Base-by-base conservation (phyloP, 2,113 vertebrate genomes). In the Campylomormyrus numenius region DNA sequence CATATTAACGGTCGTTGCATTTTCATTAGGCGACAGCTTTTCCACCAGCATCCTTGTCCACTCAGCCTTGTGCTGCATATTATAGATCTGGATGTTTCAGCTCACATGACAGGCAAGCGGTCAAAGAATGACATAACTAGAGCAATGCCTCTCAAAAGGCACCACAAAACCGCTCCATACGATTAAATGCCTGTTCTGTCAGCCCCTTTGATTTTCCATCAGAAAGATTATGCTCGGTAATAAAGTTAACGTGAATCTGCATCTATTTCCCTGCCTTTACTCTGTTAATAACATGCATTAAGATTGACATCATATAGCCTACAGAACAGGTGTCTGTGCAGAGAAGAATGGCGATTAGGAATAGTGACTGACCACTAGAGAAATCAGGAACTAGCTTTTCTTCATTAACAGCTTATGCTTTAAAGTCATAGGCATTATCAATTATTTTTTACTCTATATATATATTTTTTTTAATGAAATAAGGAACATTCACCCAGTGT, bases 31-130 rank as follows among this genome's bases (percentile, higher is more conserved):
- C 31, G 7, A 85, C 24, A 46, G 87, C 52, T 62, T 70, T 70
- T 21, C 52, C 56, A 6, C 11, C 9, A 46, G 56, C 11, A 48
- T 48, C 7, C 83, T 13, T 46, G 21, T 48, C 39, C 74, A 42
- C 35, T 7, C 74, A 80, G 35, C 17, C 83, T 46, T 24, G 87
- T 35, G 39, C 31, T 17, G 31, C 53, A 24, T 35, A 17, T 56
- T 58, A 35, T 58, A 27, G 31, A 88, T 39, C 35, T 50, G 53
- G 24, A 39, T 27, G n/a, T 31, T 58, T 87, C 58, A 31, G 49
- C 49, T 27, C 48, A 46, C 48, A 50, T 87, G 85, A 87, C n/a
- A 50, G 27, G 46, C 85, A 87, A 87, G 85, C 27, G 85, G 85
- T 31, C 85, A 35, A 53, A 31, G 83, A 48, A 52, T 53, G 85